A percentile compares a stretch with the other conserved stretches of the same genome.
Conservation (phyloP, 2,888 invertebrate genomes). For the Callyntrura guangdongensis region DNA sequence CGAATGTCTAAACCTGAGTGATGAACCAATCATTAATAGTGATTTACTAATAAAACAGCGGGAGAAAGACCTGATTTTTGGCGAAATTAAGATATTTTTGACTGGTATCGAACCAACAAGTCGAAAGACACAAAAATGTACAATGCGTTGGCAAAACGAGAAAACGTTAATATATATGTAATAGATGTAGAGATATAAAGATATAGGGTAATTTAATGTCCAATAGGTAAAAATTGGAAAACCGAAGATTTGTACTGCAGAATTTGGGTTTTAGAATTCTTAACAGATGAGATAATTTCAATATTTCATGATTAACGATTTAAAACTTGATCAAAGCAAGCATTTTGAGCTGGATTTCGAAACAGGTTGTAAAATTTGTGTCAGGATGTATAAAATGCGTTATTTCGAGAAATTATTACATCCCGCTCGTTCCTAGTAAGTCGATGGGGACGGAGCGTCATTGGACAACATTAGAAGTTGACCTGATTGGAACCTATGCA, state of each 20-base stretch:
- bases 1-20: background rate
- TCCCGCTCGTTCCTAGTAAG: conserved; percentile 38
- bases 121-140: conserved; percentile 11
- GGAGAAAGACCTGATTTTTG: conserved; percentile 53
- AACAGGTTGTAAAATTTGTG: conserved; percentile 67
- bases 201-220: conserved; percentile 69
- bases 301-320: conserved; percentile 64
- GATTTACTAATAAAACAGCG: conserved; percentile 47
- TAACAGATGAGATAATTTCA: conserved; percentile 46
- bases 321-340: conserved; percentile 67
- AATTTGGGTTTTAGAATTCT: conserved; percentile 66
- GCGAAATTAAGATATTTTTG: conserved; percentile 45
- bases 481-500: conserved; percentile 79
- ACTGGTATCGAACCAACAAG: too few species aligned
- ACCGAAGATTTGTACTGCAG: conserved; percentile 62
- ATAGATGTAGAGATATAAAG: conserved; percentile 44
- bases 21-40: background rate
- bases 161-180: too few species aligned
- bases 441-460: conserved; percentile 32
- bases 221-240: conserved; percentile 72
- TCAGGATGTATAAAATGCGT: conserved; percentile 74
- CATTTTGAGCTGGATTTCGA: conserved; percentile 75
- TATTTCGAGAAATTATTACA: conserved; percentile 45
- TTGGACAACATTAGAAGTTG: conserved; percentile 59
- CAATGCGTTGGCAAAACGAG: conserved; percentile 24